Conservation (phyloP, 2,888 invertebrate species). For the Esperia sulphurella region DNA sequence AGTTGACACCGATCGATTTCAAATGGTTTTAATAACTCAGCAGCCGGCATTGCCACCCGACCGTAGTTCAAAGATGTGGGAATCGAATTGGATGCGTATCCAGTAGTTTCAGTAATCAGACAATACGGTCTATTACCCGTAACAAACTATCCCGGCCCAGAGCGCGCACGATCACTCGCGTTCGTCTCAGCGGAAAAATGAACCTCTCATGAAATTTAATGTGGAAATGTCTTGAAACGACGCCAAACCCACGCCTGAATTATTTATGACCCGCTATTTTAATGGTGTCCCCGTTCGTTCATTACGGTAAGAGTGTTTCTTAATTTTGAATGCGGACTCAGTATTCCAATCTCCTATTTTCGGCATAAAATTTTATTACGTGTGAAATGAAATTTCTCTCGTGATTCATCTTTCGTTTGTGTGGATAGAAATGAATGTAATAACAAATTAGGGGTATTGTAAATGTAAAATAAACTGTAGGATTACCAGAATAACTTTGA, state of each 20-base stretch:
- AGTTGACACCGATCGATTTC: too few species aligned
- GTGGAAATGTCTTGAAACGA: slow-evolving; percentile 77
- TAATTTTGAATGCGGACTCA: slow-evolving; percentile 61
- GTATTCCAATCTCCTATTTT: slow-evolving; percentile 43
- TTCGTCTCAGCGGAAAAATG: slow-evolving; percentile 63
- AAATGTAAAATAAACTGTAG: neutral
- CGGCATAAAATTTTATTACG: slow-evolving; percentile 24
- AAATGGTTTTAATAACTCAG: neutral
- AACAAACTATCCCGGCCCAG: slow-evolving; percentile 20
- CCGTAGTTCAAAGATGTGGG: neutral
- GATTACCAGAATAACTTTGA: neutral
- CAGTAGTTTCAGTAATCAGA: slow-evolving; percentile 23
- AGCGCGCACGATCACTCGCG: slow-evolving; percentile 40
- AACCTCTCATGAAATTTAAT: slow-evolving; percentile 77
- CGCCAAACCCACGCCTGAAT: slow-evolving; percentile 74
- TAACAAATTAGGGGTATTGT: neutral
- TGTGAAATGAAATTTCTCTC: slow-evolving; percentile 13
- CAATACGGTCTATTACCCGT: slow-evolving; percentile 45
- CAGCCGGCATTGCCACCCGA: neutral
- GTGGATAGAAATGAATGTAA: neutral
- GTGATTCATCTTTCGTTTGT: slow-evolving; percentile 7
- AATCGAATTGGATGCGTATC: slow-evolving; percentile 14
- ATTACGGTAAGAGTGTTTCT: slow-evolving; percentile 70
- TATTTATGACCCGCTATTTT: slow-evolving; percentile 76
- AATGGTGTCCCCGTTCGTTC: slow-evolving; percentile 69